Conservation (phyloP, 2,797 vertebrate genomes). For the Gymnothorax reevesii region DNA sequence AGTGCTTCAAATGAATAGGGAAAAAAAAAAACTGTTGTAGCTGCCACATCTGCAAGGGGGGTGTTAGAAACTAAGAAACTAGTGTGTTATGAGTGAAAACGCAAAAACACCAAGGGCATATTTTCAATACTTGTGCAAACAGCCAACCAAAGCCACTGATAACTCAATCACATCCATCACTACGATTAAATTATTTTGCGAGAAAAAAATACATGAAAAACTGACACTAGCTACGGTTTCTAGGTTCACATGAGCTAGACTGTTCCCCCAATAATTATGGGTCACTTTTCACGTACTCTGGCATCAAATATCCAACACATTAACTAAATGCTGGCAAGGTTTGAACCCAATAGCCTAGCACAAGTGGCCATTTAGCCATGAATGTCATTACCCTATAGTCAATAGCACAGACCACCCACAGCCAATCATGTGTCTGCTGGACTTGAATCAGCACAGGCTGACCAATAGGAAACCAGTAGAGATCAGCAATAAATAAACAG, state of each 20-base stretch:
- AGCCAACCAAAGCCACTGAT: not conserved
- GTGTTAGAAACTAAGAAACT: not conserved
- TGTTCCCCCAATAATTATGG: constrained; percentile 27
- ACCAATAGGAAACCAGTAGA: not conserved
- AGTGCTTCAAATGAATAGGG: too few relatives aligned
- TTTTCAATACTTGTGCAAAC: constrained; percentile 4
- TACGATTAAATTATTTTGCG: constrained; percentile 3
- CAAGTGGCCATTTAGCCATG: not conserved
- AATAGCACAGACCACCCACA: not conserved
- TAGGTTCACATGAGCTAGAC: constrained; percentile 36
- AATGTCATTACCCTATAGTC: not conserved
- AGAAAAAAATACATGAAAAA: not conserved
- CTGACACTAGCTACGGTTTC: constrained; percentile 30
- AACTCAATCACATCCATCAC: not conserved
- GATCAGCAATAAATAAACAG: not conserved
- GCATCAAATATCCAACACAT: constrained; percentile 38
- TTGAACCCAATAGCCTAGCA: not conserved
- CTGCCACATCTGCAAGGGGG: too few relatives aligned
- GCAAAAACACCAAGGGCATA: not conserved
- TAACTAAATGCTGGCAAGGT: constrained; percentile 13
- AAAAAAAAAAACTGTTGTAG: not conserved
- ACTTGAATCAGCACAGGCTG: not conserved
- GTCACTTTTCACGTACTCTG: constrained; percentile 31
- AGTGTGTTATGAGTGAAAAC: not conserved
- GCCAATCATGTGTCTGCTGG: not conserved